Evolutionary conservation across 1,140 invertebrate genomes (phyloP).

Genomic region (Matsumurasca onukii): DNA sequence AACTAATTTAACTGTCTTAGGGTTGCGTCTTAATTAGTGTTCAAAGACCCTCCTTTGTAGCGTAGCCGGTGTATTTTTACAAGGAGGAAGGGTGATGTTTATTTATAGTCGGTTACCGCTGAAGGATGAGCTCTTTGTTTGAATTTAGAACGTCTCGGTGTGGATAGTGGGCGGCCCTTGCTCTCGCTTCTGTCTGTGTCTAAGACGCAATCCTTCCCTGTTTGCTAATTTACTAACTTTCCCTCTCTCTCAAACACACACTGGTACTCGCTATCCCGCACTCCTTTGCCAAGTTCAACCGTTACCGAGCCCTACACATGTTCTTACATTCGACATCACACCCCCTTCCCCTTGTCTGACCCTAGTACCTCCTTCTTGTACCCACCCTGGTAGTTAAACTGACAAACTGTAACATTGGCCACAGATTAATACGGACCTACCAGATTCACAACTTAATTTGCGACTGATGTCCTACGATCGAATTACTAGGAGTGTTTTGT

Average conservation of each 20-base stretch:
- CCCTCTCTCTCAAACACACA: not conserved
- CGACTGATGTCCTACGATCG: too few species aligned
- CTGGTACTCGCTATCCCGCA: not conserved
- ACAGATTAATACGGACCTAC: too few species aligned
- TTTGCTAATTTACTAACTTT: constrained; percentile 13
- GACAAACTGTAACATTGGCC: too few species aligned
- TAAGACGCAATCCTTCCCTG: constrained; percentile 4
- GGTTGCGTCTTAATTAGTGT: constrained; percentile 30
- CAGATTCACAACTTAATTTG: too few species aligned
- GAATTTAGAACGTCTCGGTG: constrained; percentile 31
- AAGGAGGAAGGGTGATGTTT: constrained; percentile 28
- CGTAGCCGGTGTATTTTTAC: constrained; percentile 7
- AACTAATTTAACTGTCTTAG: constrained; percentile 34
- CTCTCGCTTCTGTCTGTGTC: not conserved
- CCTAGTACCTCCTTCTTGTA: too few species aligned
- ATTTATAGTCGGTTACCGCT: constrained; percentile 34
- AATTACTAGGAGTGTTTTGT: too few species aligned
- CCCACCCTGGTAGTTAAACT: too few species aligned
- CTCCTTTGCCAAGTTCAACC: not conserved
- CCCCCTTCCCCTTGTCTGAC: too few species aligned
- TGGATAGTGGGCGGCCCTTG: not conserved
- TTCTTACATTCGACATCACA: too few species aligned
- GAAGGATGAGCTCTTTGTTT: constrained; percentile 34
- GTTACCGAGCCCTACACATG: not conserved
- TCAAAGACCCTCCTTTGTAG: constrained; percentile 28